Base-by-base conservation (phyloP, 92 coral and sea anemone species). In the Umimayanthus chanpuru region DNA sequence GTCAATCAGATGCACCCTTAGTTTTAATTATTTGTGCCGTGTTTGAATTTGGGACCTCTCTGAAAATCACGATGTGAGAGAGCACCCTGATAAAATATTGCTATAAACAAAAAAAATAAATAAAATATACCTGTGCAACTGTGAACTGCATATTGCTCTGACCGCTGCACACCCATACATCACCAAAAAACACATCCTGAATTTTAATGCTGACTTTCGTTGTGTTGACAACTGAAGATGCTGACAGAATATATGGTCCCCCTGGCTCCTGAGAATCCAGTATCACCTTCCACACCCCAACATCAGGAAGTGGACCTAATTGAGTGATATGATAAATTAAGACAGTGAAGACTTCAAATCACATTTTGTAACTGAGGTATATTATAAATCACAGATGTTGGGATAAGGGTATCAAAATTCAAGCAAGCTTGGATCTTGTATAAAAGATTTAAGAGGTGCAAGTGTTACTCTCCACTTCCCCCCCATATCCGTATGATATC, bases 131-230 rank as follows among this genome's bases (percentile, higher is more conserved):
- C 99, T 91, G 94, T 47, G 81, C 41, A 7, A 97, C 93, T 85
- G 99, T 90, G 71, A 95, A 97, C 73, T 90, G 91, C 99, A 97
- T 97, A 85, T 97, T 97, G 70, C 99, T 97, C 78, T 97, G 99
- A 25, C 99, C 99, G 89, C 99, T 97, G 73, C 99, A 97, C 25
- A 97, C 89, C 99, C 99, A 97, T 64, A 97, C 98, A 89, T 97
- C 99, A 67, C 99, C 99, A 93, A 97, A 97, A 70, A 86, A 76
- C 49, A 97, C 96, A 91, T 97, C 98, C 32, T 89, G 67, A 81
- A 97, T 85, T 28, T 87, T 80, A 38, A 88, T 88, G 12, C 89
- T 88, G 12, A 67, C 43, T 47, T 70, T 53, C 2, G 90, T 90
- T 41, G 91, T 84, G 30, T 92, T 93, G 55, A 93, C 96, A 80